Evolutionary conservation across 2,113 vertebrate genomes (phyloP).

Genomic region (Podiceps cristatus): DNA sequence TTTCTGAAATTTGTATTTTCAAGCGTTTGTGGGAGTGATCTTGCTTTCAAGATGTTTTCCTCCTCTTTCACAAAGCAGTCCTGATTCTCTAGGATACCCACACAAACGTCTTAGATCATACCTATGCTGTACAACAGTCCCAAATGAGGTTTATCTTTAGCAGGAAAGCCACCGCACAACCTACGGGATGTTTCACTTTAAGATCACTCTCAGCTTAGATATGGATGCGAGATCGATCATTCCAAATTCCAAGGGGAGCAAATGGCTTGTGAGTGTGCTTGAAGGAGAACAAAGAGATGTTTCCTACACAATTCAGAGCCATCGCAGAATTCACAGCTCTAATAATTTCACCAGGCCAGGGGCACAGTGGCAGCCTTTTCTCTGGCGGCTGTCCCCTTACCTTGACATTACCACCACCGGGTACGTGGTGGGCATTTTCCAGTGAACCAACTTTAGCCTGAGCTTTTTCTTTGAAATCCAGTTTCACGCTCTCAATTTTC

Average conservation of each 20-base stretch:
- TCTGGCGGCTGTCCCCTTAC: slow-evolving; percentile 74
- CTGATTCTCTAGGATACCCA: not conserved
- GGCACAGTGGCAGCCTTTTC: not conserved
- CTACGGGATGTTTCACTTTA: not conserved
- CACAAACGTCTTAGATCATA: not conserved
- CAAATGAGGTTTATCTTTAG: not conserved
- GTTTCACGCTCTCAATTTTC: slow-evolving; percentile 95
- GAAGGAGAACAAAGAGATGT: not conserved
- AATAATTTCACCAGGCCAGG: not conserved
- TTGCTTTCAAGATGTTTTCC: not conserved
- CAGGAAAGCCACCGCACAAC: not conserved
- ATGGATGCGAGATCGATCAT: not conserved
- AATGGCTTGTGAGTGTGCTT: not conserved
- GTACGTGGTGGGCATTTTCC: slow-evolving; percentile 92
- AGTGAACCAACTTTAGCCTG: slow-evolving; percentile 97
- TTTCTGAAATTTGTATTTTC: not conserved
- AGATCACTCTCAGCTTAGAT: not conserved
- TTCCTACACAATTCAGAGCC: not conserved
- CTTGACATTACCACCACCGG: slow-evolving; percentile 89
- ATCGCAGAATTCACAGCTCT: not conserved
- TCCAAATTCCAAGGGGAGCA: not conserved
- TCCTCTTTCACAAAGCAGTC: not conserved
- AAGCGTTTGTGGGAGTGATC: not conserved
- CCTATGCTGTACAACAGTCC: not conserved
- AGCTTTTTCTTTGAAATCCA: slow-evolving; percentile 99